These are phyloP conservation scores for Ianthella basta DNA, from an alignment of 37 sponge, comb jelly and placozoan species.

Conservation along the genomic window DNA sequence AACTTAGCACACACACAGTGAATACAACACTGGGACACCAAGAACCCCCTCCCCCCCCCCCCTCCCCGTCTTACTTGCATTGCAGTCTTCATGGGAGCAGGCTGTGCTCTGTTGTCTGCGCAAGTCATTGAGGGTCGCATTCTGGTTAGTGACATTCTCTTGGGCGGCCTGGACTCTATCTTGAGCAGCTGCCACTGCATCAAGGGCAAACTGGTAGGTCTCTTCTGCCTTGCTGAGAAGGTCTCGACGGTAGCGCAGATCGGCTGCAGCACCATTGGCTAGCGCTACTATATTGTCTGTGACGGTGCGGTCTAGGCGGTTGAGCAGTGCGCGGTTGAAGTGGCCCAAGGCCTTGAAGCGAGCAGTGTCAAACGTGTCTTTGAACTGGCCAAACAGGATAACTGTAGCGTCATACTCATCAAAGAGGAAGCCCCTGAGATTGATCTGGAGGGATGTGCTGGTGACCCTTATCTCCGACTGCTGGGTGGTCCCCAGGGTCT, in stretches of 20 bases:
- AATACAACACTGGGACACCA: no score
- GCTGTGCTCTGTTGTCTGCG: neutral
- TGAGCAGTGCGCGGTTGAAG: neutral
- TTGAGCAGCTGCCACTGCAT: no score
- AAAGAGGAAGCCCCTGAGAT: constrained; percentile 17
- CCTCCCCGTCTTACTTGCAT: constrained; percentile 3
- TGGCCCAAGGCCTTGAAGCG: neutral
- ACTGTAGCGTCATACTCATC: constrained; percentile 25
- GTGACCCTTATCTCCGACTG: neutral
- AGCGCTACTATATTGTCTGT: neutral
- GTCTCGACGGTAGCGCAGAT: neutral
- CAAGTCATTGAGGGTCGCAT: neutral
- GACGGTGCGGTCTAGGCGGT: neutral
- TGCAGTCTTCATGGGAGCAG: neutral
- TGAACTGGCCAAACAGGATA: constrained; percentile 3
- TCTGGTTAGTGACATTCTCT: neutral
- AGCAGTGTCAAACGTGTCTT: neutral
- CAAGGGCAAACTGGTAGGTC: constrained; percentile 22
- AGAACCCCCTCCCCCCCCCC: no score
- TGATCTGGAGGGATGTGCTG: neutral
- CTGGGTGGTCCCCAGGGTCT: neutral
- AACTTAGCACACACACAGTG: constrained; percentile 12
- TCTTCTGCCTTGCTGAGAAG: neutral
- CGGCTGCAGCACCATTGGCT: neutral
- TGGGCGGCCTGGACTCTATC: neutral